Evolutionary conservation across 2,797 vertebrate species (phyloP).

Genomic region (Spinibarbus caldwelli): DNA sequence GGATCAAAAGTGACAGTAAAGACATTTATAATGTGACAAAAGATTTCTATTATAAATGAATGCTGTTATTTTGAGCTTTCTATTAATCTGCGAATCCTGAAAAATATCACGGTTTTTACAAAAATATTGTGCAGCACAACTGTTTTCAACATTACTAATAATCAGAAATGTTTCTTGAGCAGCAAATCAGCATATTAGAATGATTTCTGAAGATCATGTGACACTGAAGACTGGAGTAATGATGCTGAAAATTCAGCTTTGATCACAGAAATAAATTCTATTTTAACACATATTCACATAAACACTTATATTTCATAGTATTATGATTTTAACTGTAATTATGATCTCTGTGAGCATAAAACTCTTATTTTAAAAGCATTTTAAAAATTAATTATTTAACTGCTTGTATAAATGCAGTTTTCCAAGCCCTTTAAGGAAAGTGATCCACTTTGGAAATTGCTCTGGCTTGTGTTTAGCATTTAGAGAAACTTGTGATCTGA

Average conservation of each 20-base stretch:
- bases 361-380: background rate
- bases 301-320: background rate
- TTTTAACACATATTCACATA: background rate
- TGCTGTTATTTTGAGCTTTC: no score
- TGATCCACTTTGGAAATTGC: background rate
- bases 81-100: no score
- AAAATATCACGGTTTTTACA: background rate
- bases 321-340: no score
- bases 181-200: background rate
- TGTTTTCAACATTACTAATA: background rate
- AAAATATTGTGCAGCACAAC: background rate
- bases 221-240: background rate
- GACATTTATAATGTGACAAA: background rate
- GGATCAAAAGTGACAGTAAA: background rate
- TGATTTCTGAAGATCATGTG: background rate
- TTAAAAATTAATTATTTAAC: background rate
- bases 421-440: background rate
- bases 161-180: background rate
- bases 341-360: background rate
- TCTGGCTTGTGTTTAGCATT: background rate
- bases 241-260: background rate
- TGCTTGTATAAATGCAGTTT: background rate
- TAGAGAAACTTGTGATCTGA: conserved; percentile 14
- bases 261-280: background rate
- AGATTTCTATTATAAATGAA: background rate